A percentile compares a stretch with the other conserved stretches of the same genome.
These are phyloP conservation scores for Rhagonycha fulva DNA, from an alignment of 2,888 invertebrate genomes.

Conservation along the genomic window DNA sequence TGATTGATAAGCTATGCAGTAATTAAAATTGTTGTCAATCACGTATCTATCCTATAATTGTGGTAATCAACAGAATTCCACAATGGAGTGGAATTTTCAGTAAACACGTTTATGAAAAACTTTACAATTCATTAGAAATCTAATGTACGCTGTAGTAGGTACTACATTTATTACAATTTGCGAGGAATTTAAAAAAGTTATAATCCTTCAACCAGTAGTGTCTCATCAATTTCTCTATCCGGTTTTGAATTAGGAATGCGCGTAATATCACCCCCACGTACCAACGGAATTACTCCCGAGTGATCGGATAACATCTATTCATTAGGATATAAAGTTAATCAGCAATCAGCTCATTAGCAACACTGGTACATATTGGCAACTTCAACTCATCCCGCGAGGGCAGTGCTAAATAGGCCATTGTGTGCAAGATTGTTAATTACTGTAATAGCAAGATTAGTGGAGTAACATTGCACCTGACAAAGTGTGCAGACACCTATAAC, in stretches of 20 bases:
- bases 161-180: neutral
- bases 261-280: conserved; percentile 13
- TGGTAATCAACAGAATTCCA: neutral
- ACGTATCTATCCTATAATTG: neutral
- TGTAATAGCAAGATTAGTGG: conserved; percentile 14
- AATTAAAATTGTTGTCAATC: neutral
- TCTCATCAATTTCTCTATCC: conserved; percentile 5
- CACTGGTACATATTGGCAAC: conserved; percentile 23
- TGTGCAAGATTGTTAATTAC: conserved; percentile 21
- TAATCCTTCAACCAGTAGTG: neutral
- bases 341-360: conserved; percentile 24
- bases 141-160: neutral
- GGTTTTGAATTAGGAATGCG: neutral
- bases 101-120: neutral
- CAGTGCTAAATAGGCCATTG: conserved; percentile 14
- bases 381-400: conserved; percentile 14
- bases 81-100: neutral
- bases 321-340: conserved; percentile 23
- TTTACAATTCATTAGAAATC: no score
- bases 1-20: neutral
- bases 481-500: conserved; percentile 16
- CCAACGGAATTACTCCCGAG: conserved; percentile 16
- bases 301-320: conserved; percentile 24
- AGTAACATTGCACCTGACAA: conserved; percentile 9
- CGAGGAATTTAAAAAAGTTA: neutral